These are phyloP conservation scores for Hemicrepidius hirtus DNA, from an alignment of 2,888 invertebrate species.

Conservation along the genomic window DNA sequence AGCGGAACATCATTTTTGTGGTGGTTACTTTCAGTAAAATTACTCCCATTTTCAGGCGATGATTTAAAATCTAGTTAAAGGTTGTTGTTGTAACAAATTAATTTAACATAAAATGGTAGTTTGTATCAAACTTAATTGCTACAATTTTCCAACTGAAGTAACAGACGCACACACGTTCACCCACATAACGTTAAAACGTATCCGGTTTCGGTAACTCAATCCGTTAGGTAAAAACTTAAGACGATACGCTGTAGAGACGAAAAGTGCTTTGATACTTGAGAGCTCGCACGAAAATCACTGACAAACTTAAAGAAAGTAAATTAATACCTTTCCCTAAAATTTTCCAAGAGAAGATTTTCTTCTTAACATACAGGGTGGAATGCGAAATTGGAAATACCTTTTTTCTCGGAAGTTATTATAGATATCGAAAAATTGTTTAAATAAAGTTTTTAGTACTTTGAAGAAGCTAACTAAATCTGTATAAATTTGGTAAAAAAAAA, in stretches of 20 bases:
- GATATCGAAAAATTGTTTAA: too few relatives aligned
- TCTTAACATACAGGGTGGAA: too few relatives aligned
- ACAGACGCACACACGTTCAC: too few relatives aligned
- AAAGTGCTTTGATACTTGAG: slow-evolving; percentile 23
- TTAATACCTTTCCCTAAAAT: neutral
- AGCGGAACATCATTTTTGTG: slow-evolving; percentile 10
- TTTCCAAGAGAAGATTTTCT: neutral
- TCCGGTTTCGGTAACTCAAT: slow-evolving; percentile 17
- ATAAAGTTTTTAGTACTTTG: too few relatives aligned
- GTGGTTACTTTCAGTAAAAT: slow-evolving; percentile 10
- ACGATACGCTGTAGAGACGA: neutral
- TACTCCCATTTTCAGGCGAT: neutral
- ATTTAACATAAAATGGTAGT: too few relatives aligned
- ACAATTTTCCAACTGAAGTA: too few relatives aligned
- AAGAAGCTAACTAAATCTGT: too few relatives aligned
- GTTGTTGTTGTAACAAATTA: too few relatives aligned
- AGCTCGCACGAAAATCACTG: slow-evolving; percentile 2
- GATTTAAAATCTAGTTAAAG: neutral
- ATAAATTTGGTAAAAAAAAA: too few relatives aligned
- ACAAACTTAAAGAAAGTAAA: neutral
- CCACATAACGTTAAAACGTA: neutral
- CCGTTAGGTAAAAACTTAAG: slow-evolving; percentile 19
- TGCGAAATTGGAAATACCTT: too few relatives aligned
- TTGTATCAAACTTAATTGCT: too few relatives aligned
- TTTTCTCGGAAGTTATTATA: too few relatives aligned